These are phyloP conservation scores for Furnarius figulus DNA, from an alignment of 2,113 vertebrate genomes.

Conservation along the genomic window DNA sequence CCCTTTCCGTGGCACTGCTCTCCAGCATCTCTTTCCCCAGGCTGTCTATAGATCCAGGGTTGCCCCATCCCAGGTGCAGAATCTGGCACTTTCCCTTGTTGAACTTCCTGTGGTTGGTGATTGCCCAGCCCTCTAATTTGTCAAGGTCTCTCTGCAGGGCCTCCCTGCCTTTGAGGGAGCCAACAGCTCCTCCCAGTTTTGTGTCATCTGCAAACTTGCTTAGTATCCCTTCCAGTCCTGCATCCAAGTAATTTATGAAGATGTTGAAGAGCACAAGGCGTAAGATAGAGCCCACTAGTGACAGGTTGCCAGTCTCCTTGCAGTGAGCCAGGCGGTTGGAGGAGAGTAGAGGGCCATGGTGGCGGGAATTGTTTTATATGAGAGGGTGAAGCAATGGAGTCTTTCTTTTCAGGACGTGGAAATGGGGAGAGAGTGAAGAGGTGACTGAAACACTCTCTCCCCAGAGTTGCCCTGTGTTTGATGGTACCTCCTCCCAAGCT, in stretches of 20 bases:
- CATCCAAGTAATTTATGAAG: neutral
- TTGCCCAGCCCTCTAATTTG: neutral
- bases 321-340: accelerated
- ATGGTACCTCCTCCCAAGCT: neutral
- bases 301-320: neutral
- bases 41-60: neutral
- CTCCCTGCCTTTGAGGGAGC: neutral
- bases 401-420: neutral
- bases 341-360: neutral
- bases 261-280: neutral
- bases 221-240: neutral
- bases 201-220: neutral
- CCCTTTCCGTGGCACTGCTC: neutral
- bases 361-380: neutral
- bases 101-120: neutral
- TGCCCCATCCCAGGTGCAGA: neutral
- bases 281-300: neutral
- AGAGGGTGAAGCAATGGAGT: neutral
- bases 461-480: neutral
- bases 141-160: neutral
- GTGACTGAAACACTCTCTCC: neutral
- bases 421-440: neutral
- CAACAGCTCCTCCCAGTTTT: neutral
- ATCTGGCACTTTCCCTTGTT: neutral
- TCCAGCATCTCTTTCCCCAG: neutral